phyloP scores from a whole-genome alignment of 2,888 invertebrate genomes.

The Amphiduros pacificus region DNA sequence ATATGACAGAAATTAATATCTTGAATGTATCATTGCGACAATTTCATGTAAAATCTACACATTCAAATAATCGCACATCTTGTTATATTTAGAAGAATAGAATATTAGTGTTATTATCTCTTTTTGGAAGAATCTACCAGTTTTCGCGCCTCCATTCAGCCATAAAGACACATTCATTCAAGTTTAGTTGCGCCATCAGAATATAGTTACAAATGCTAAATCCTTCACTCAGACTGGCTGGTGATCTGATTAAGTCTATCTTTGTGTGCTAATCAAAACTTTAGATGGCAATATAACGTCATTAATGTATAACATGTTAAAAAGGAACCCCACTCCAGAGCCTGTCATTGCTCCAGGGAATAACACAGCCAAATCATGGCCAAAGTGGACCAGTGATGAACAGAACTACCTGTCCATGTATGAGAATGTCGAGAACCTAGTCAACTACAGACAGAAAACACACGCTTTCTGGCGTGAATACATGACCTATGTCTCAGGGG shows the following conservation, averaged over 20 bases:
- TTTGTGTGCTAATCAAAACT: no score
- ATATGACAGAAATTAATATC: neutral
- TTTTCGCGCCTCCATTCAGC: no score
- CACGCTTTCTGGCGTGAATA: conserved; percentile 6
- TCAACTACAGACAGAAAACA: conserved; percentile 12
- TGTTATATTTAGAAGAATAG: no score
- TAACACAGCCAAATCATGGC: conserved; percentile 12
- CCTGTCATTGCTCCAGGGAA: conserved; percentile 16
- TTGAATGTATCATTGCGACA: neutral
- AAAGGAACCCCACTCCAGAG: conserved; percentile 21
- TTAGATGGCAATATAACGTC: no score
- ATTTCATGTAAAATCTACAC: neutral
- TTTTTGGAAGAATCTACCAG: no score
- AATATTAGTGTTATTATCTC: no score
- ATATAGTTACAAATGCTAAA: no score
- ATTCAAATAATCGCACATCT: neutral
- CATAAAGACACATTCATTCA: no score
- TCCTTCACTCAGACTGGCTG: no score
- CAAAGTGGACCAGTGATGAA: conserved; percentile 8
- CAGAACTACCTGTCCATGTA: conserved; percentile 11
- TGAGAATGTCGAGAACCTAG: neutral
- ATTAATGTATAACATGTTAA: neutral
- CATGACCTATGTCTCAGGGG: neutral
- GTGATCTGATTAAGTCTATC: no score
- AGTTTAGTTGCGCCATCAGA: no score